These are phyloP conservation scores for Cerceris ruficornis DNA, from an alignment of 2,888 invertebrate species.

Conservation along the genomic window DNA sequence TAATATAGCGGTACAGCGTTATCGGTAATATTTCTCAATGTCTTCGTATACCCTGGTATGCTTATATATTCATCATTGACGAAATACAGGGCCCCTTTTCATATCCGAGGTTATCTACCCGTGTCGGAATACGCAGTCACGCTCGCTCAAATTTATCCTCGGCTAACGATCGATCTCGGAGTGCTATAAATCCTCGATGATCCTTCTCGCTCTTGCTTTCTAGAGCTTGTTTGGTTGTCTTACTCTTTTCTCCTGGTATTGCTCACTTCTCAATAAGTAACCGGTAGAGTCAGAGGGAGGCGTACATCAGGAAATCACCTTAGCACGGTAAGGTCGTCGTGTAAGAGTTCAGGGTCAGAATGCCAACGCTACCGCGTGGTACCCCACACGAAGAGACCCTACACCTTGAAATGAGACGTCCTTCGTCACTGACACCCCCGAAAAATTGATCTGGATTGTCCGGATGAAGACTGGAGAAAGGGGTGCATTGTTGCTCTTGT, in stretches of 20 bases:
- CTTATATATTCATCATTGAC: constrained; percentile 33
- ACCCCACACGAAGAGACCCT: constrained; percentile 57
- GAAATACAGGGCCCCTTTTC: constrained; percentile 3
- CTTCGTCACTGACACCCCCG: constrained; percentile 10
- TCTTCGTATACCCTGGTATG: not conserved
- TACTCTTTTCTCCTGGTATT: constrained; percentile 25
- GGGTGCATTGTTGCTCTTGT: no score
- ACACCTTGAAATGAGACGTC: constrained; percentile 22
- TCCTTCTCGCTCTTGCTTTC: constrained; percentile 16
- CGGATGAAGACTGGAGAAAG: no score
- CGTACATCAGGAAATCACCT: constrained; percentile 67
- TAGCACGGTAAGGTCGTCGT: constrained; percentile 59
- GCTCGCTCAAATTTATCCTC: constrained; percentile 38
- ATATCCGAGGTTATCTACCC: constrained; percentile 24
- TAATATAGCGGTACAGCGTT: constrained; percentile 35
- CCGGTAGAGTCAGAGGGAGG: constrained; percentile 44
- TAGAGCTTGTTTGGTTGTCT: not conserved
- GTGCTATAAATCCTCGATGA: constrained; percentile 45
- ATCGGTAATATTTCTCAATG: constrained; percentile 18
- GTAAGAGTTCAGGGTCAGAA: constrained; percentile 61
- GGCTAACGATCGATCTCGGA: constrained; percentile 35
- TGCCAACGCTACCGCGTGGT: constrained; percentile 62
- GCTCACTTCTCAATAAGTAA: constrained; percentile 56
- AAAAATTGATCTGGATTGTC: not conserved
- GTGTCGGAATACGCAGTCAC: constrained; percentile 14